phyloP scores from a whole-genome alignment of 2,797 vertebrate species.

The Chanos chanos region DNA sequence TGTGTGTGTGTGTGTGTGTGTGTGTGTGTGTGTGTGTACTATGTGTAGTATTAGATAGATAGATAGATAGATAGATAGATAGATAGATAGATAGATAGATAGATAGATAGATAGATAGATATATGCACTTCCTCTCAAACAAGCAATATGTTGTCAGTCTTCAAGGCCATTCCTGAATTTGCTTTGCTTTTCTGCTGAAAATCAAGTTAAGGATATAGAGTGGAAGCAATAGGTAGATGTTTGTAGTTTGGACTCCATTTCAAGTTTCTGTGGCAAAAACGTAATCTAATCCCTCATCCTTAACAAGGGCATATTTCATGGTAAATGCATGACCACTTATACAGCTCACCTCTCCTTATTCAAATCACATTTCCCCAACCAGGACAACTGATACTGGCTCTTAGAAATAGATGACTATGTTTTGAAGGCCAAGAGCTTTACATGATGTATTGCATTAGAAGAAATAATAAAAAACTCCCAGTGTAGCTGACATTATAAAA shows the following conservation, averaged over 20 bases:
- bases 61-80: too few relatives aligned
- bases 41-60: too few relatives aligned
- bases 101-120: too few relatives aligned
- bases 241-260: constrained; percentile 57
- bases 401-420: constrained; percentile 45
- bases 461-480: constrained; percentile 46
- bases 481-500: constrained; percentile 51
- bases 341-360: constrained; percentile 67
- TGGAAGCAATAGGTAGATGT: constrained; percentile 51
- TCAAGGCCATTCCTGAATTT: constrained; percentile 54
- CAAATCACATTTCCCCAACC: constrained; percentile 65
- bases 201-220: constrained; percentile 61
- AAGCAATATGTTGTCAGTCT: too few relatives aligned
- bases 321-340: constrained; percentile 73
- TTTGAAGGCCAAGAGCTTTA: constrained; percentile 57
- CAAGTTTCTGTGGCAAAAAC: constrained; percentile 54
- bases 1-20: too few relatives aligned
- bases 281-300: constrained; percentile 66
- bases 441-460: constrained; percentile 52
- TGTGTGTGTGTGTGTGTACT: too few relatives aligned
- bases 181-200: constrained; percentile 60
- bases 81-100: too few relatives aligned
- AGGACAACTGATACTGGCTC: constrained; percentile 55
- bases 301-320: constrained; percentile 73
- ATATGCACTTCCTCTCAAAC: too few relatives aligned